Conservation (phyloP, 2,797 vertebrate species). For the Avahi laniger region DNA sequence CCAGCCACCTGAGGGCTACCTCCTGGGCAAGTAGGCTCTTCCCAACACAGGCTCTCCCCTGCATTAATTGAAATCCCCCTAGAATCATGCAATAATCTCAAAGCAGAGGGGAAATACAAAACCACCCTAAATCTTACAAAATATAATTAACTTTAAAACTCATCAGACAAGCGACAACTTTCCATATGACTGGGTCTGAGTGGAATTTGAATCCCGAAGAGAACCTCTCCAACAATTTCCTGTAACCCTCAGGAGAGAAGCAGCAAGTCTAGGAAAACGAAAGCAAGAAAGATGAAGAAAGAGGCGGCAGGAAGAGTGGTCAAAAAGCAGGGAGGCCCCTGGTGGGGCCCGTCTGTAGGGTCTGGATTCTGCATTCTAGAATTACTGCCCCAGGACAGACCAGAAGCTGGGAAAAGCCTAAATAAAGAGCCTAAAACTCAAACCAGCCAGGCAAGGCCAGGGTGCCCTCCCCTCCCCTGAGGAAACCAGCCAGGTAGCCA, state of each 20-base stretch:
- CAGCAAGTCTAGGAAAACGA: not conserved
- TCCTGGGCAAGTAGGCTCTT: conserved; percentile 61
- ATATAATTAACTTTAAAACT: conserved; percentile 44
- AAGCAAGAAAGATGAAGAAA: conserved; percentile 53
- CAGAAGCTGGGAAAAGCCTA: conserved; percentile 1
- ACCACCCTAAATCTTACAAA: conserved; percentile 22
- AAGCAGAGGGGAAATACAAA: conserved; percentile 19
- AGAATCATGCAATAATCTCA: conserved; percentile 7
- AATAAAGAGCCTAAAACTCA: not conserved
- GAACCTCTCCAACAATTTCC: not conserved
- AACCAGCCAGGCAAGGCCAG: not conserved
- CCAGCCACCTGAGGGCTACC: conserved; percentile 56
- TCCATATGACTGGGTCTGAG: not conserved
- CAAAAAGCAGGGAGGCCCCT: not conserved
- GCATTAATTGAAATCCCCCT: not conserved
- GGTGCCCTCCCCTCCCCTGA: not conserved
- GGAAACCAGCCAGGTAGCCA: not conserved
- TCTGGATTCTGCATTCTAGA: not conserved
- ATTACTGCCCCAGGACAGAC: not conserved
- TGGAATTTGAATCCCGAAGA: not conserved
- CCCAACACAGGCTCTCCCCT: not conserved
- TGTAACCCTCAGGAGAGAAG: not conserved
- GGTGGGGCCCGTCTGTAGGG: not conserved
- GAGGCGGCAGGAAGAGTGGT: not conserved
- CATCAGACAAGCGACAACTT: not conserved